phyloP scores from a whole-genome alignment of 1,140 invertebrate species.

The Oreohelix idahoensis region DNA sequence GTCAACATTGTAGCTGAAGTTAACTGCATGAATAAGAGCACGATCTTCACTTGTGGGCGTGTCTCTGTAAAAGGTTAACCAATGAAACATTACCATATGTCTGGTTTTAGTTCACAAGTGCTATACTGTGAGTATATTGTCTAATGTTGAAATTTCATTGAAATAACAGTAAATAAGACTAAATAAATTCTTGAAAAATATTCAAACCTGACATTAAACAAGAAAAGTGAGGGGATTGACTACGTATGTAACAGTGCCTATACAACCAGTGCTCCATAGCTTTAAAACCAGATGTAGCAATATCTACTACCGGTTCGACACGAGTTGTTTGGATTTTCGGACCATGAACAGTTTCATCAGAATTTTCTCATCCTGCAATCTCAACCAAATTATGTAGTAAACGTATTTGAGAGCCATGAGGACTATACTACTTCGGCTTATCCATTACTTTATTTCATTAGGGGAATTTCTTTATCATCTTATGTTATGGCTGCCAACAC shows the following conservation, averaged over 20 bases:
- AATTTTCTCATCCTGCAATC: not conserved
- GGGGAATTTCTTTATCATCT: slow-evolving; percentile 54
- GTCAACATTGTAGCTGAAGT: too few relatives aligned
- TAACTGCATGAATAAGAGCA: too few relatives aligned
- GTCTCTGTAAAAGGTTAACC: not conserved
- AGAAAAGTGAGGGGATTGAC: too few relatives aligned
- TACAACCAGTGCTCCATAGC: not conserved
- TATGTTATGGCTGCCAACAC: slow-evolving; percentile 46
- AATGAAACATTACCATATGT: slow-evolving; percentile 17
- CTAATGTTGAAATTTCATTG: too few relatives aligned
- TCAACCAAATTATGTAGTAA: not conserved
- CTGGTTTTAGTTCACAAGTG: not conserved
- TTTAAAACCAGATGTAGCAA: not conserved
- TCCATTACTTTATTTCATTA: slow-evolving; percentile 60
- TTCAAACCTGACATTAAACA: too few relatives aligned
- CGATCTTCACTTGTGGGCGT: not conserved
- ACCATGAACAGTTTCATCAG: slow-evolving; percentile 35
- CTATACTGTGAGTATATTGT: not conserved
- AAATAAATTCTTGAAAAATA: too few relatives aligned
- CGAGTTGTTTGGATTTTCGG: slow-evolving; percentile 19
- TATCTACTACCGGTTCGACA: slow-evolving; percentile 35
- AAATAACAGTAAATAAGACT: too few relatives aligned
- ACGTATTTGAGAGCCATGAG: not conserved
- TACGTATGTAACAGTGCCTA: too few relatives aligned
- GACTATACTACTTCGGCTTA: slow-evolving; percentile 53